Percentiles rank a stretch among this genome's conserved stretches.
Evolutionary conservation across 2,797 vertebrate species (phyloP).

Genomic region (Capromys pilorides): DNA sequence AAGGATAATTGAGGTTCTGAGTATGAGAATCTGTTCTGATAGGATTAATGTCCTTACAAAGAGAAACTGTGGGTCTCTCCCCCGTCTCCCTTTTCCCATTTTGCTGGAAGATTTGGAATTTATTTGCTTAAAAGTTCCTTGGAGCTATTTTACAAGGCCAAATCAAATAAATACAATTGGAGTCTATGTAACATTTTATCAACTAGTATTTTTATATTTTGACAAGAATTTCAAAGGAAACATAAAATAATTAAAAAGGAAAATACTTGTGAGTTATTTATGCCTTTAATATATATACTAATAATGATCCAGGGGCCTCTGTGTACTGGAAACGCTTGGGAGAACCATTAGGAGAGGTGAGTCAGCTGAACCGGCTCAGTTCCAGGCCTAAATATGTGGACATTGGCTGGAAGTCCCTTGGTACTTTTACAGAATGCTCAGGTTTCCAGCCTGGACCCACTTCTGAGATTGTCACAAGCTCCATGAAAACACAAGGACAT

Average conservation of each 20-base stretch:
- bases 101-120: neutral
- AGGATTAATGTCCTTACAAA: neutral
- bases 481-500: neutral
- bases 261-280: constrained; percentile 94
- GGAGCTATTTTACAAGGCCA: neutral
- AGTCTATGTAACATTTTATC: neutral
- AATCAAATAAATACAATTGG: neutral
- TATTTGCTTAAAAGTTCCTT: neutral
- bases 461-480: neutral
- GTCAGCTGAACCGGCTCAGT: neutral
- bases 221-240: constrained; percentile 77
- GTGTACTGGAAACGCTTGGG: neutral
- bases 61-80: neutral
- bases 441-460: neutral
- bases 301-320: constrained; percentile 85
- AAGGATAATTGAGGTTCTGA: neutral
- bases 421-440: neutral
- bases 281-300: constrained; percentile 93
- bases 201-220: constrained; percentile 62
- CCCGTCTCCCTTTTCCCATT: neutral
- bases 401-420: neutral
- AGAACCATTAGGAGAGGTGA: accelerated
- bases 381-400: accelerated
- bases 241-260: constrained; percentile 88
- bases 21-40: neutral